Evolutionary conservation across 2,113 vertebrate species (phyloP).

Genomic region (Heptranchias perlo): DNA sequence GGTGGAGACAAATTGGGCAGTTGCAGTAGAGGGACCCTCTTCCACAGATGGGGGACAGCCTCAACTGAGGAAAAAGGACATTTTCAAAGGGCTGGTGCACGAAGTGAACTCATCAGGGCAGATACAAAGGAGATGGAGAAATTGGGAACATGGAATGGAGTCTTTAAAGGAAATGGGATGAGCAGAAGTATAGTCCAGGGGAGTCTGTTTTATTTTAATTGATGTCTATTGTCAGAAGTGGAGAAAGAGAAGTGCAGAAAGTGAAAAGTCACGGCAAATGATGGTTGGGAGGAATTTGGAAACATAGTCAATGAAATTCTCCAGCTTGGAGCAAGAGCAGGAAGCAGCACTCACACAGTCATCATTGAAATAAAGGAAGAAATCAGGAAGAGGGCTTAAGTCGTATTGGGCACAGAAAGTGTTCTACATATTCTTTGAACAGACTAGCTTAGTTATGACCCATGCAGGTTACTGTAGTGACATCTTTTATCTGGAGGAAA

Average conservation of each 20-base stretch:
- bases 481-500: neutral
- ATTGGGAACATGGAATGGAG: too few relatives aligned
- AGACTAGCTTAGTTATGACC: neutral
- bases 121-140: neutral
- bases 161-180: neutral
- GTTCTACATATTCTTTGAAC: neutral
- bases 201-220: neutral
- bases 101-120: neutral
- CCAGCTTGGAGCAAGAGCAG: neutral
- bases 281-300: neutral
- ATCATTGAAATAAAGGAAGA: neutral
- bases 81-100: neutral
- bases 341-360: neutral
- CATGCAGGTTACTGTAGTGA: neutral
- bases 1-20: neutral
- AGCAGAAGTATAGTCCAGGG: neutral
- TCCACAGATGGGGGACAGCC: neutral
- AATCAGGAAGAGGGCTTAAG: neutral
- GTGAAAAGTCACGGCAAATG: neutral
- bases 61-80: neutral
- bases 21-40: neutral
- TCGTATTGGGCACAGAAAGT: neutral
- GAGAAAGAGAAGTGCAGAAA: too few relatives aligned
- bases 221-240: neutral
- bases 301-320: neutral